Percentiles rank a stretch among this genome's conserved stretches.
phyloP scores from a whole-genome alignment of 2,888 invertebrate genomes.

The Tubulanus polymorphus region DNA sequence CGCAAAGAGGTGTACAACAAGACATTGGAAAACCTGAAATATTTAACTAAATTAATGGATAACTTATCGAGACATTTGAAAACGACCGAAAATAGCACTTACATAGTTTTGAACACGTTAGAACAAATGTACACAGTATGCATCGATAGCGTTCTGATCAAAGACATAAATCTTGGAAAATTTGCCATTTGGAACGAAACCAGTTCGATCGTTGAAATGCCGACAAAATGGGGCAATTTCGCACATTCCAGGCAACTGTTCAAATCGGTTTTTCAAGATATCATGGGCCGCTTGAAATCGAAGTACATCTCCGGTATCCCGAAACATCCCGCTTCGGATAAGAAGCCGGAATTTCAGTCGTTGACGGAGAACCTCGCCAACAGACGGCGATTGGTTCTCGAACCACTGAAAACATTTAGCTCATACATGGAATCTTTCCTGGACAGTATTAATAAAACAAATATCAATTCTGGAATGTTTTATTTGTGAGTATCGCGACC shows the following conservation, averaged over 20 bases:
- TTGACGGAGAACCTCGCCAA: no score
- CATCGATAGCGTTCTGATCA: neutral
- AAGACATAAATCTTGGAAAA: neutral
- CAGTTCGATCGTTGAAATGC: neutral
- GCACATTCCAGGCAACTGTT: neutral
- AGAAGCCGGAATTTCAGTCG: no score
- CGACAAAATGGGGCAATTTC: neutral
- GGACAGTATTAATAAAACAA: no score
- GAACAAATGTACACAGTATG: neutral
- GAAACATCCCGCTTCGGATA: no score
- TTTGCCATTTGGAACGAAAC: neutral
- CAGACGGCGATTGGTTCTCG: no score
- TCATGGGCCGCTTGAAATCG: no score
- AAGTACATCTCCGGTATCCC: no score
- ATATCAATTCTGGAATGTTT: no score
- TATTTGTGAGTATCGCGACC: no score
- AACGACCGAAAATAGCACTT: neutral
- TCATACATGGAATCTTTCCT: no score
- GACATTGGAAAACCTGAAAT: neutral
- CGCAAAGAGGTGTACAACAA: no score
- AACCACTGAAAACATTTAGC: no score
- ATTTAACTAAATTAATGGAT: neutral
- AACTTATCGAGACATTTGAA: neutral
- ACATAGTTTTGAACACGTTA: neutral
- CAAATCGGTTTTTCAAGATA: neutral